phyloP scores from a whole-genome alignment of 2,888 invertebrate species.

The Diarsia dahlii region DNA sequence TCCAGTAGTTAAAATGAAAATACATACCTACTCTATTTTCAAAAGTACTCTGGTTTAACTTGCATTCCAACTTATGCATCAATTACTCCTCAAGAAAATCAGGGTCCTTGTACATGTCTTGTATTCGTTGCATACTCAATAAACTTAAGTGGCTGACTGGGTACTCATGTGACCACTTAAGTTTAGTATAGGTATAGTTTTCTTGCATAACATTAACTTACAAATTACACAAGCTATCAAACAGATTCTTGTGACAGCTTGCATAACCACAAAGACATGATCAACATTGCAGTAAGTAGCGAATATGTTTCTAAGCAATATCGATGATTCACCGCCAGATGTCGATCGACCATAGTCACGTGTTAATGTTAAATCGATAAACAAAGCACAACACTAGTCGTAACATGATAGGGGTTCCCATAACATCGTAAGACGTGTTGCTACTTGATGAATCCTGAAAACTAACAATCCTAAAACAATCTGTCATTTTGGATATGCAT shows the following conservation, averaged over 20 bases:
- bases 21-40: neutral
- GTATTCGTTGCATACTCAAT: neutral
- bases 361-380: slow-evolving; percentile 31
- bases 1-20: neutral
- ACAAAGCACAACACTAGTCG: slow-evolving; percentile 56
- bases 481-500: neutral
- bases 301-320: slow-evolving; percentile 5
- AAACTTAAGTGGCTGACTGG: neutral
- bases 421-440: slow-evolving; percentile 26
- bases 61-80: neutral
- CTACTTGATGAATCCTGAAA: neutral
- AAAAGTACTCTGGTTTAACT: neutral
- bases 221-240: slow-evolving; percentile 15
- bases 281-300: slow-evolving; percentile 22
- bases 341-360: slow-evolving; percentile 30
- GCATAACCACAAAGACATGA: slow-evolving; percentile 17
- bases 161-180: no score
- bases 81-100: neutral
- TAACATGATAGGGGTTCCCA: slow-evolving; percentile 58
- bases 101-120: neutral
- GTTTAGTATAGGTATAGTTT: no score
- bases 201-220: slow-evolving; percentile 7
- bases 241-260: slow-evolving; percentile 21
- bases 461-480: neutral
- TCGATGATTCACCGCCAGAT: slow-evolving; percentile 53